phyloP scores from a whole-genome alignment of 2,888 invertebrate genomes.

The Tetranychus piercei region DNA sequence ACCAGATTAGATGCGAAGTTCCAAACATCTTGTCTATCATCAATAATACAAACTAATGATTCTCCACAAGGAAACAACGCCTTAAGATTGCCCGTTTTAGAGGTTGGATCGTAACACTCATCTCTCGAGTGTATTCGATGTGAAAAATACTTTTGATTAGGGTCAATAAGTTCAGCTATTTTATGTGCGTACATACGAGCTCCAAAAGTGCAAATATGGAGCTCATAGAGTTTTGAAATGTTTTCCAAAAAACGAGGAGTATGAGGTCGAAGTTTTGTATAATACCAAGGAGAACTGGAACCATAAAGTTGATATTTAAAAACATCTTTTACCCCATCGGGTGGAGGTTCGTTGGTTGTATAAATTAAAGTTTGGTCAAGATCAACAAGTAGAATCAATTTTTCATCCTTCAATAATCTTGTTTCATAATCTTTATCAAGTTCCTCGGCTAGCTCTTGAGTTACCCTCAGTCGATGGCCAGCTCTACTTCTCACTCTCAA shows the following conservation, averaged over 20 bases:
- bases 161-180: slow-evolving; percentile 74
- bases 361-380: slow-evolving; percentile 97
- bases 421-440: slow-evolving; percentile 77
- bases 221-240: slow-evolving; percentile 58
- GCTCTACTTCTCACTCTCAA: slow-evolving; percentile 71
- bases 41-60: slow-evolving; percentile 94
- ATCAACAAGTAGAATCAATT: slow-evolving; percentile 85
- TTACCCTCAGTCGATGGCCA: slow-evolving; percentile 69
- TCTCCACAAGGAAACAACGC: slow-evolving; percentile 96
- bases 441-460: slow-evolving; percentile 61
- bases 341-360: slow-evolving; percentile 88
- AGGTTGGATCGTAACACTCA: slow-evolving; percentile 85
- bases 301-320: slow-evolving; percentile 79
- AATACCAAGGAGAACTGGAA: slow-evolving; percentile 59
- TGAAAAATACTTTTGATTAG: slow-evolving; percentile 54
- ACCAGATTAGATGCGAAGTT: slow-evolving; percentile 84
- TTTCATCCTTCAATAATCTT: slow-evolving; percentile 59
- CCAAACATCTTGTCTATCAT: slow-evolving; percentile 98
- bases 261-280: slow-evolving; percentile 74
- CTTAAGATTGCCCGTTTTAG: slow-evolving; percentile 89
- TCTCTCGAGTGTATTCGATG: slow-evolving; percentile 89
- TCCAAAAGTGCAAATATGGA: slow-evolving; percentile 97
- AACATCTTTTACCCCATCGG: slow-evolving; percentile 69
- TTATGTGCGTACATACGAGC: slow-evolving; percentile 90
- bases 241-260: slow-evolving; percentile 61